A percentile compares a stretch with the other conserved stretches of the same genome.
Evolutionary conservation across 37 sponge, comb jelly and placozoan genomes (phyloP).

Genomic region (Eunapius fragilis): DNA sequence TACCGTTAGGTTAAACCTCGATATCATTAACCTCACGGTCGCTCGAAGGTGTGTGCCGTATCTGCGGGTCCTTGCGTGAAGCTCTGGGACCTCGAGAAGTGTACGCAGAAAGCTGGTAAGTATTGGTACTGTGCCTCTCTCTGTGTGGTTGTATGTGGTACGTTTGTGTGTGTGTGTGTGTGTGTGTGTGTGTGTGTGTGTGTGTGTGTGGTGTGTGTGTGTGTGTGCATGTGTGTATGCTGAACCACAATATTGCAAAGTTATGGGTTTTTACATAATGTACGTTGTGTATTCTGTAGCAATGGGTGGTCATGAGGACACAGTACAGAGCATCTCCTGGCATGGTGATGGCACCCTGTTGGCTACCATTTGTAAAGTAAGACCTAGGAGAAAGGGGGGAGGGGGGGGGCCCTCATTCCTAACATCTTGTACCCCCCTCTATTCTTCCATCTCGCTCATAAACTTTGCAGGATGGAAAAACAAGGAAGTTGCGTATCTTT

Average conservation of each 20-base stretch:
- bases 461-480: conserved; percentile 15
- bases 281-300: conserved; percentile 19
- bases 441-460: background rate
- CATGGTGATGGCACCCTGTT: conserved; percentile 62
- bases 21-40: background rate
- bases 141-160: background rate
- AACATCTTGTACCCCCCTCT: too few relatives aligned
- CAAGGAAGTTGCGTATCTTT: conserved; percentile 69
- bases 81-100: conserved; percentile 64
- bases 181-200: too few relatives aligned
- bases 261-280: background rate
- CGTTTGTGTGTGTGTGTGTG: background rate
- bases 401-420: too few relatives aligned
- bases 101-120: conserved; percentile 46
- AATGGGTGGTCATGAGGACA: conserved; percentile 46
- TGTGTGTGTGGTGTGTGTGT: background rate
- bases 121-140: background rate
- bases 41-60: conserved; percentile 40
- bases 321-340: conserved; percentile 79
- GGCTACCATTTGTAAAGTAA: conserved; percentile 76
- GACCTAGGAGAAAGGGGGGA: background rate
- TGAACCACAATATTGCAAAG: background rate
- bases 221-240: too few relatives aligned
- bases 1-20: background rate
- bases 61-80: conserved; percentile 45